Conservation (phyloP, 2,797 vertebrate genomes). For the Sparidentex hasta region DNA sequence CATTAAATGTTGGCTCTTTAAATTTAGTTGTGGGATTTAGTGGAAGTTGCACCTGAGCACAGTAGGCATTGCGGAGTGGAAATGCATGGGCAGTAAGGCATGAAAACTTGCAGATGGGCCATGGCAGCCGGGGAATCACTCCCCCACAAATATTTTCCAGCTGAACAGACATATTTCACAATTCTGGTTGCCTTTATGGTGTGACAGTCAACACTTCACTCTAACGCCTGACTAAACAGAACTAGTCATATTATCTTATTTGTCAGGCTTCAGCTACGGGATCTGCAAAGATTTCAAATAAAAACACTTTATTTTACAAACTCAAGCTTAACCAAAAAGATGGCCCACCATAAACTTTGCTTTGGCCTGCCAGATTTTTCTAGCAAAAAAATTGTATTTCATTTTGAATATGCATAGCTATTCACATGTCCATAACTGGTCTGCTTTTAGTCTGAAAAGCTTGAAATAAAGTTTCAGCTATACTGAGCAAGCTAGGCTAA, state of each 20-base stretch:
- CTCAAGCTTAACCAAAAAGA: too few species aligned
- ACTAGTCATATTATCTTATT: neutral
- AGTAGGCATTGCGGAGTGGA: slow-evolving; percentile 49
- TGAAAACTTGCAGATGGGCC: slow-evolving; percentile 64
- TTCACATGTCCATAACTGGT: too few species aligned
- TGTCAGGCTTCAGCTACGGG: neutral
- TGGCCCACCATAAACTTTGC: too few species aligned
- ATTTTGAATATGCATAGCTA: too few species aligned
- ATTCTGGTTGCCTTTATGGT: slow-evolving; percentile 15
- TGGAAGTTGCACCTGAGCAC: slow-evolving; percentile 52
- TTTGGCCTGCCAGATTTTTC: too few species aligned
- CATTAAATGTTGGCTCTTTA: slow-evolving; percentile 44
- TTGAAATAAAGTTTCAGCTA: too few species aligned
- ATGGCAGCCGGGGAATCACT: slow-evolving; percentile 30
- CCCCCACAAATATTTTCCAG: slow-evolving; percentile 21
- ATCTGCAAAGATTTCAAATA: neutral
- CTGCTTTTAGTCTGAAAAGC: too few species aligned
- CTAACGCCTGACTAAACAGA: slow-evolving; percentile 1
- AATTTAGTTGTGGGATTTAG: slow-evolving; percentile 42
- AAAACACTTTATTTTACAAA: neutral
- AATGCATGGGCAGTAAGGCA: slow-evolving; percentile 56
- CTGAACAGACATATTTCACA: slow-evolving; percentile 19
- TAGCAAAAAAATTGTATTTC: too few species aligned
- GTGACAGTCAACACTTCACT: neutral
- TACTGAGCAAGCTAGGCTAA: too few species aligned